Base-by-base conservation (phyloP, 2,888 invertebrate species). In the Metalampra italica region DNA sequence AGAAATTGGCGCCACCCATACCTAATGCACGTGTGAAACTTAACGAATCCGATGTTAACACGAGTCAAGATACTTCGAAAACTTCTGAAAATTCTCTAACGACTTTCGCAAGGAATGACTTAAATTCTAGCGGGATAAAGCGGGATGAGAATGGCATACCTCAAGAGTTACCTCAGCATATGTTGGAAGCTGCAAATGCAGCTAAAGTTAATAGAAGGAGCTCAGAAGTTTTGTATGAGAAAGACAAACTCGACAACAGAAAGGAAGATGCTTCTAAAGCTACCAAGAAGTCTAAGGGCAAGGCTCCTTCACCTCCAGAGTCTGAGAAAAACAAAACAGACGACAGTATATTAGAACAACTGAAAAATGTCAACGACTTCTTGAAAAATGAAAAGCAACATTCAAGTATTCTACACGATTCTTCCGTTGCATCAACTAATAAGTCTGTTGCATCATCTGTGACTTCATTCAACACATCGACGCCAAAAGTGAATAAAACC, bases 281-380 rank as follows among this genome's bases (percentile, higher is more conserved):
- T 5, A 66, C 78, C 0, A 93, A 92, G 62, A 93, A 92, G 70
- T 91, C 89, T 40, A 94, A 95, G 75, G 92, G 94, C 0, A 94
- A 94, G 81, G 94, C 94, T 1, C 95, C 94, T 0, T 92, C 92
- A 0, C 94, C 94, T 0, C 94, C 94, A n/a, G 90, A 90, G 45
- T 53, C 60, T 1, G 88, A 89, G 22, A 89, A 77, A 55, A 90
- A 90, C 54, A 88, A 85, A 74, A 88, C 83, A 9, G 86, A 88
- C 53, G 89, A 89, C 49, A 90, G 86, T 52, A 89, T 87, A 43
- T 60, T 89, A 40, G 88, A 88, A 60, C 86, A 85, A 57, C 54
- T 88, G 48, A 79, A 79, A 37, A 79, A 82, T 46, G 74, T 87
- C 0, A 78, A 75, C 9, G 86, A 86, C 56, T 90, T 88, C 51